Evolutionary conservation across 2,888 invertebrate species (phyloP).

Genomic region (Lordiphosa andalusiaca): DNA sequence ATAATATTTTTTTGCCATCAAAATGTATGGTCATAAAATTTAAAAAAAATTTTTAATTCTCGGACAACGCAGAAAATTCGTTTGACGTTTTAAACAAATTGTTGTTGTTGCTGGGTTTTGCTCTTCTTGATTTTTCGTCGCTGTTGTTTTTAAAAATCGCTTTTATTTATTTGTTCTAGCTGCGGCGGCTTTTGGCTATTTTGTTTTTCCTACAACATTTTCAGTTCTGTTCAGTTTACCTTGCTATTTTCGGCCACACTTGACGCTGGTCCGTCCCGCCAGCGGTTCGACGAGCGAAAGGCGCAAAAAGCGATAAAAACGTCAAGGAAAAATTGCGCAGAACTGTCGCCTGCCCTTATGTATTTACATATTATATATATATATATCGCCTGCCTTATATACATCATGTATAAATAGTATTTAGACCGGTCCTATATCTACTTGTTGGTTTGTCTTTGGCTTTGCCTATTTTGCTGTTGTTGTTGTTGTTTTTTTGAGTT

Average conservation of each 20-base stretch:
- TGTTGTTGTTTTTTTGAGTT: constrained; percentile 35
- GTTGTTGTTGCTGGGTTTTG: neutral
- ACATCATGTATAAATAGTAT: constrained; percentile 37
- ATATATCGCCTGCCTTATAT: constrained; percentile 18
- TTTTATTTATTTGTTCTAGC: constrained; percentile 64
- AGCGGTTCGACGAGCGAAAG: constrained; percentile 60
- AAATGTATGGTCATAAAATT: constrained; percentile 1
- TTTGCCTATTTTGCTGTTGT: too few relatives aligned
- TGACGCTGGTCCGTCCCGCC: constrained; percentile 53
- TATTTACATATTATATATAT: too few relatives aligned
- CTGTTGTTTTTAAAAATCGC: constrained; percentile 34
- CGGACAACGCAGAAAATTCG: constrained; percentile 54
- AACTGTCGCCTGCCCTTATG: constrained; percentile 73
- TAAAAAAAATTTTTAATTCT: constrained; percentile 15
- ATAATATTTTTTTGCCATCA: neutral
- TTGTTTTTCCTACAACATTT: constrained; percentile 35
- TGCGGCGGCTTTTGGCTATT: constrained; percentile 36
- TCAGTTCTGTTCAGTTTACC: constrained; percentile 48
- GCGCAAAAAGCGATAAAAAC: constrained; percentile 46
- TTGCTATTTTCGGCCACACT: constrained; percentile 72
- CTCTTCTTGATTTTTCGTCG: constrained; percentile 17
- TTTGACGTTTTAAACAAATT: constrained; percentile 64
- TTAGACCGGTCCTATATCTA: constrained; percentile 30
- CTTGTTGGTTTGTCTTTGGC: constrained; percentile 11
- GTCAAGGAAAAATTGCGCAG: constrained; percentile 62